A percentile compares a stretch with the other conserved stretches of the same genome.
phyloP scores from a whole-genome alignment of 2,797 vertebrate species.

The Dipus sagitta region DNA sequence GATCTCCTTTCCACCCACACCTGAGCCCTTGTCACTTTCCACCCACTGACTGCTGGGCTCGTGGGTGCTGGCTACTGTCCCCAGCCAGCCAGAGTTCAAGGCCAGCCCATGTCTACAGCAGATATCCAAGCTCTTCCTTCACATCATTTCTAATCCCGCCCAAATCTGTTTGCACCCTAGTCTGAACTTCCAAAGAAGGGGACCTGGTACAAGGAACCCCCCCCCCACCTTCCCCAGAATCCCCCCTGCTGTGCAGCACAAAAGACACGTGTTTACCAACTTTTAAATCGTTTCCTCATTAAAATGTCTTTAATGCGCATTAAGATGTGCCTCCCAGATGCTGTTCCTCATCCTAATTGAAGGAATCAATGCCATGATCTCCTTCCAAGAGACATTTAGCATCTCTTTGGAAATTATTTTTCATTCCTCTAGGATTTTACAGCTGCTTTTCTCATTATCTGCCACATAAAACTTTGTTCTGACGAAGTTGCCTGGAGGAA shows the following conservation, averaged over 20 bases:
- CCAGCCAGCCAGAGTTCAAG: accelerated
- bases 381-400: background rate
- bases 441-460: conserved; percentile 74
- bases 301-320: background rate
- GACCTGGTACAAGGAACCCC: background rate
- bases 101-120: background rate
- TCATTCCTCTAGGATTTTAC: conserved; percentile 66
- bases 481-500: conserved; percentile 35
- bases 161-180: background rate
- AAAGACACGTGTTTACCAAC: conserved; percentile 50
- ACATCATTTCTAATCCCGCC: background rate
- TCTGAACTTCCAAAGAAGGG: conserved; percentile 18
- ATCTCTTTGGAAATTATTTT: conserved; percentile 61
- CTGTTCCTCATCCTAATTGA: background rate
- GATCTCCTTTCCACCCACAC: no score
- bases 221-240: background rate
- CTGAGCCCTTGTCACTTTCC: background rate
- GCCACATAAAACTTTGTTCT: conserved; percentile 71
- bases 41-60: no score
- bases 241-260: background rate
- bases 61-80: background rate
- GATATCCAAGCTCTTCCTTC: accelerated
- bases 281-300: background rate
- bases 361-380: background rate
- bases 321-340: background rate